Evolutionary conservation across 2,113 vertebrate species (phyloP).

Genomic region (Scytalopus superciliaris): DNA sequence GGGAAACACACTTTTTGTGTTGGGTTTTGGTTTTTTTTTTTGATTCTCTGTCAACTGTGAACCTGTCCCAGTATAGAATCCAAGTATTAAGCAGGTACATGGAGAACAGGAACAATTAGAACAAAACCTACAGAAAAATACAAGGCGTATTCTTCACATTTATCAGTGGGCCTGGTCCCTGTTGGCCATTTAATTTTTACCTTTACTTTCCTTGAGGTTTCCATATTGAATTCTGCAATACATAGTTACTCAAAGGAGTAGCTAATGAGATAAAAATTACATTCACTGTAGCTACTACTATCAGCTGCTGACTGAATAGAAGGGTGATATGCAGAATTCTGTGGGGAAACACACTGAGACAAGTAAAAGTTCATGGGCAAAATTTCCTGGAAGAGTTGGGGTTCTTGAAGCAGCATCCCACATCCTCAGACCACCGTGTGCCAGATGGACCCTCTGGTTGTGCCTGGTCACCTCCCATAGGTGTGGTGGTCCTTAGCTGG

Average conservation of each 20-base stretch:
- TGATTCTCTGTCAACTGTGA: background rate
- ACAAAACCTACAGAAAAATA: background rate
- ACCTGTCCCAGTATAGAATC: background rate
- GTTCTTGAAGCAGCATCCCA: background rate
- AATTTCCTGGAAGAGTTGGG: background rate
- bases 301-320: background rate
- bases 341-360: background rate
- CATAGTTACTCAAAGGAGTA: background rate
- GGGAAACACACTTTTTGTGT: background rate
- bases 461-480: accelerated
- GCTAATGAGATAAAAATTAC: background rate
- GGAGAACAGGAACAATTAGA: background rate
- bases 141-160: background rate
- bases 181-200: background rate
- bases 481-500: background rate
- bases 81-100: background rate
- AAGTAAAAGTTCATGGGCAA: accelerated
- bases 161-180: background rate
- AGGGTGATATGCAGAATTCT: background rate
- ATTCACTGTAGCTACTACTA: background rate
- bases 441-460: background rate
- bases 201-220: background rate
- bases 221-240: background rate
- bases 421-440: background rate
- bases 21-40: background rate